Percentiles rank a stretch among this genome's conserved stretches.
Conservation (phyloP, 2,113 vertebrate genomes). For the Baryphthengus martii region DNA sequence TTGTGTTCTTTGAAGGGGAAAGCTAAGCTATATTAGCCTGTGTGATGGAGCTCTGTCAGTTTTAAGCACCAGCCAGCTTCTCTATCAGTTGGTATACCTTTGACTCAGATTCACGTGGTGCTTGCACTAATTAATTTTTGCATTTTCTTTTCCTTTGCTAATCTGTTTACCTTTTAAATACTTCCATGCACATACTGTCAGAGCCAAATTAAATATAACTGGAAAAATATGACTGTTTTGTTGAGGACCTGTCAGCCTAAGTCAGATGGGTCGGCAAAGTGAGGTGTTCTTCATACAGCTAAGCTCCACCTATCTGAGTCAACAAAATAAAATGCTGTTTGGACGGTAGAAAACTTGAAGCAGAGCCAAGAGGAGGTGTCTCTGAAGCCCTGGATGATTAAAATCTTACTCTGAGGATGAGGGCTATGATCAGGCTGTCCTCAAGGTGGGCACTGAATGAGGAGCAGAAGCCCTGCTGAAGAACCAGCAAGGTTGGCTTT, state of each 20-base stretch:
- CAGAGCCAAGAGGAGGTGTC: not conserved
- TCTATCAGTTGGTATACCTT: not conserved
- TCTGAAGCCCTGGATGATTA: not conserved
- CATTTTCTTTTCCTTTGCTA: not conserved
- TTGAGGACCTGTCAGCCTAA: not conserved
- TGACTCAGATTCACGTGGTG: not conserved
- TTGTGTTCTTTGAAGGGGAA: not conserved
- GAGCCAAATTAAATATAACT: not conserved
- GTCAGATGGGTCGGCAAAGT: not conserved
- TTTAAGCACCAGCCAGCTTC: not conserved
- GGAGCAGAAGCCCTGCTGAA: not conserved
- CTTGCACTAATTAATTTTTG: not conserved
- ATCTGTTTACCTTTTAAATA: conserved; percentile 6
- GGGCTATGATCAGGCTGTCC: not conserved
- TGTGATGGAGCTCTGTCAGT: not conserved
- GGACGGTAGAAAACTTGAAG: not conserved
- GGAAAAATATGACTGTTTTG: conserved; percentile 28
- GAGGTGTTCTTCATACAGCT: not conserved
- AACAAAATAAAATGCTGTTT: conserved; percentile 11
- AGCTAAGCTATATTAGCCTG: not conserved
- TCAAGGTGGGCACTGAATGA: not conserved
- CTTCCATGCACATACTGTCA: not conserved
- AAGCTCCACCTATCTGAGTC: not conserved
- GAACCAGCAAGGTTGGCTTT: not conserved
- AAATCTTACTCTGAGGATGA: not conserved